A percentile compares a stretch with the other conserved stretches of the same genome.
These are phyloP conservation scores for Drosophila mauritiana DNA, from an alignment of 1,140 invertebrate genomes.

Conservation along the genomic window DNA sequence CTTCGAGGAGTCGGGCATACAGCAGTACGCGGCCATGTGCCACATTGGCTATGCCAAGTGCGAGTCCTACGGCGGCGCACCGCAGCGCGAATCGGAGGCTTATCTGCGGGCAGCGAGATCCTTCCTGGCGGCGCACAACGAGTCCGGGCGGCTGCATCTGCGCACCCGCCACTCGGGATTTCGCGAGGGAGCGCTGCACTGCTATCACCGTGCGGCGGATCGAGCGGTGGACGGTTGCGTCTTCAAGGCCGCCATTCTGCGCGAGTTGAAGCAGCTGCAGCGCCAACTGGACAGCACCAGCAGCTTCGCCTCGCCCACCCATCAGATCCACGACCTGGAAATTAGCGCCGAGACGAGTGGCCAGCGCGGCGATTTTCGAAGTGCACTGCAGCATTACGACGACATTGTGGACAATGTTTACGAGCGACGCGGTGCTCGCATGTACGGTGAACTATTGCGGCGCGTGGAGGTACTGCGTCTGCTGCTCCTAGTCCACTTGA, in stretches of 20 bases:
- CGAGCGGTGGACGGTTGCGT: slow-evolving; percentile 67
- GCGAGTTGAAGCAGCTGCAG: slow-evolving; percentile 67
- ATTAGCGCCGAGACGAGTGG: slow-evolving; percentile 58
- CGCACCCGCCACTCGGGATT: slow-evolving; percentile 56
- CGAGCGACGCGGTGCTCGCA: slow-evolving; percentile 67
- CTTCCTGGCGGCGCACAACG: slow-evolving; percentile 64
- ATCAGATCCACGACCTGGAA: slow-evolving; percentile 78
- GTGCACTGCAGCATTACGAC: slow-evolving; percentile 73
- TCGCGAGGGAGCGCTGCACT: slow-evolving; percentile 73
- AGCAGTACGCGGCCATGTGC: slow-evolving; percentile 82
- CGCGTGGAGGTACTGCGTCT: slow-evolving; percentile 73
- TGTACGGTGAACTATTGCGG: slow-evolving; percentile 70
- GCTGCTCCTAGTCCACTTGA: slow-evolving; percentile 70
- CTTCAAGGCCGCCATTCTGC: slow-evolving; percentile 76
- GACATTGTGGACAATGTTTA: slow-evolving; percentile 82
- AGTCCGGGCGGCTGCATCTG: slow-evolving; percentile 51
- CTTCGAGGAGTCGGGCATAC: slow-evolving; percentile 78
- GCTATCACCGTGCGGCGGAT: slow-evolving; percentile 71
- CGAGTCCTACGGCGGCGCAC: slow-evolving; percentile 61
- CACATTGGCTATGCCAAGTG: slow-evolving; percentile 81
- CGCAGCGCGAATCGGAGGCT: slow-evolving; percentile 67
- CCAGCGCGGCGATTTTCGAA: slow-evolving; percentile 58
- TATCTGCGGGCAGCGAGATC: slow-evolving; percentile 71
- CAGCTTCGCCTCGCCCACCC: slow-evolving; percentile 75
- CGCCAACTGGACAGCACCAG: slow-evolving; percentile 72